These are phyloP conservation scores for Dromas ardeola DNA, from an alignment of 2,113 vertebrate species.

Conservation along the genomic window DNA sequence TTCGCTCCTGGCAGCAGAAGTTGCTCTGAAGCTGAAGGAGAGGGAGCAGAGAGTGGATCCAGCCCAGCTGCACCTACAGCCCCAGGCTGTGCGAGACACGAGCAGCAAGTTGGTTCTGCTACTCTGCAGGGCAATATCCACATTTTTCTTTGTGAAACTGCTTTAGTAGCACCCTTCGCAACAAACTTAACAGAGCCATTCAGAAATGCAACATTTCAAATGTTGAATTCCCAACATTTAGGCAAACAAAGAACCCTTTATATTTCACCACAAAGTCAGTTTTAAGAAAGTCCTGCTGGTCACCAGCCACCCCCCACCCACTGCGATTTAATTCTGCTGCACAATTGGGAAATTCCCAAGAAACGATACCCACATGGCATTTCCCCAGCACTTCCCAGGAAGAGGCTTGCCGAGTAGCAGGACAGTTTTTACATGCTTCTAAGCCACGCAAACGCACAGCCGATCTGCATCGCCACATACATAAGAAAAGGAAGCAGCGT, in stretches of 20 bases:
- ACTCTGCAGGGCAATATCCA: neutral
- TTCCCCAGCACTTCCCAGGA: neutral
- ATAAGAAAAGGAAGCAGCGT: neutral
- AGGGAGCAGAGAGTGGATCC: neutral
- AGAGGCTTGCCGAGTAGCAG: neutral
- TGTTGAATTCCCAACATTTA: neutral
- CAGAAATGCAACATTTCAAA: neutral
- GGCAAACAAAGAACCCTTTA: constrained; percentile 26
- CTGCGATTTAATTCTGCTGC: neutral
- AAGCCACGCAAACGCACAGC: neutral
- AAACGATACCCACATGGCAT: neutral
- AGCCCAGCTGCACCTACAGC: neutral
- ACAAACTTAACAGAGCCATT: neutral
- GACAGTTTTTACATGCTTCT: neutral
- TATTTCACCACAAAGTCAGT: neutral
- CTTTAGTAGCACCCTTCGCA: neutral
- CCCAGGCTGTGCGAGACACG: neutral
- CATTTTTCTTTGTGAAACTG: neutral
- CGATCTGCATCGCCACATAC: neutral
- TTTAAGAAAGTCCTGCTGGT: neutral
- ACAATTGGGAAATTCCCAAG: neutral
- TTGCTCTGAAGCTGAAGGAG: neutral
- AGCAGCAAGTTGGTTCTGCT: neutral
- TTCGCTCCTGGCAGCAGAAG: neutral
- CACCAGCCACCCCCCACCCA: neutral